Evolutionary conservation across 2,797 vertebrate genomes (phyloP).

Genomic region (Chelonia mydas): DNA sequence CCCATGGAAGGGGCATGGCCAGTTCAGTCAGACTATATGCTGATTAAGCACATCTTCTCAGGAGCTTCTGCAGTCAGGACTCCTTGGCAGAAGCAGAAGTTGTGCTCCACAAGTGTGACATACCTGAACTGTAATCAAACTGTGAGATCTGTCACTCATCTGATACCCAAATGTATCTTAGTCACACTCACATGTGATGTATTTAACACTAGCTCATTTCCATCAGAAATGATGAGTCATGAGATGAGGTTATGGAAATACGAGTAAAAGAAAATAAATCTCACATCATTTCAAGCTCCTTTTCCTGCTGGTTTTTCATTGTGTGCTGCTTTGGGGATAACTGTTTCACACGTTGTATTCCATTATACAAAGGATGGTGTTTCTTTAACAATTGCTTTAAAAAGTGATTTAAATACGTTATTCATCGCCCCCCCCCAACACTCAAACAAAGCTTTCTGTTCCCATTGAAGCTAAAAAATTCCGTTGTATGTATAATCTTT

Average conservation of each 20-base stretch:
- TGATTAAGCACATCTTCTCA: background rate
- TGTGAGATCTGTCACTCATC: slow-evolving; percentile 16
- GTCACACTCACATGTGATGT: background rate
- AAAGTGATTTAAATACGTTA: slow-evolving; percentile 66
- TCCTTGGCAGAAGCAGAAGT: background rate
- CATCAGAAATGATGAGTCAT: slow-evolving; percentile 34
- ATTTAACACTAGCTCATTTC: slow-evolving; percentile 14
- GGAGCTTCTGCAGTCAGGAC: background rate
- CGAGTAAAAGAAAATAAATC: slow-evolving; percentile 13
- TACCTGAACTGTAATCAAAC: background rate
- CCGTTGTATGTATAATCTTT: slow-evolving; percentile 78
- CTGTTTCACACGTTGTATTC: slow-evolving; percentile 24
- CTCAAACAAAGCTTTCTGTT: slow-evolving; percentile 70
- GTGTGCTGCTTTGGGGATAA: background rate
- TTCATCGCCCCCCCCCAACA: slow-evolving; percentile 55
- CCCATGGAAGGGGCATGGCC: background rate
- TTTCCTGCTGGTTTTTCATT: slow-evolving; percentile 23
- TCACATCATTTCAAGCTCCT: slow-evolving; percentile 30
- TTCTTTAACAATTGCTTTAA: slow-evolving; percentile 56
- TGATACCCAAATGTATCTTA: slow-evolving; percentile 32
- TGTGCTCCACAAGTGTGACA: background rate
- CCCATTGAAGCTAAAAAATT: slow-evolving; percentile 80
- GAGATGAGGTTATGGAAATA: slow-evolving; percentile 17
- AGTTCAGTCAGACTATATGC: background rate
- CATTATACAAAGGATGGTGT: slow-evolving; percentile 26